Evolutionary conservation across 1,140 invertebrate genomes (phyloP).

Genomic region (Mactra quadrangularis): DNA sequence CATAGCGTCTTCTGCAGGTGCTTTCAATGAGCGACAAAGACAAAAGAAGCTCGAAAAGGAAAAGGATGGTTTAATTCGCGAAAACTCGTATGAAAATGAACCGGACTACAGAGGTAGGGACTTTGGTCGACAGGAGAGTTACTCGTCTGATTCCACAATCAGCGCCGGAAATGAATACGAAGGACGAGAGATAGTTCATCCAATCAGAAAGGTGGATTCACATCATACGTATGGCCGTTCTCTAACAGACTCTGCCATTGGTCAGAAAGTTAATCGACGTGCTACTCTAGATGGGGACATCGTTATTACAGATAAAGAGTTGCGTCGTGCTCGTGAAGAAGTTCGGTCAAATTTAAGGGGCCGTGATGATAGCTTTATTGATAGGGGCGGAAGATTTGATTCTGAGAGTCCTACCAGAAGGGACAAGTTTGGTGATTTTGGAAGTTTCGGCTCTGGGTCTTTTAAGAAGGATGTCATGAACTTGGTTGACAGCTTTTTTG

Average conservation of each 20-base stretch:
- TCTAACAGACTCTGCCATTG: constrained; percentile 4
- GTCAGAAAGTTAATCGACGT: constrained; percentile 3
- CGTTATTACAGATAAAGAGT: constrained; percentile 14
- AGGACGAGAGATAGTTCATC: constrained; percentile 16
- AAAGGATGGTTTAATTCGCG: not conserved
- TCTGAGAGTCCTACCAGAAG: not conserved
- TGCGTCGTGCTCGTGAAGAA: constrained; percentile 9
- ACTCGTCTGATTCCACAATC: constrained; percentile 39
- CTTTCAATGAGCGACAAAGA: constrained; percentile 47
- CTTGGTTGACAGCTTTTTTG: constrained; percentile 52
- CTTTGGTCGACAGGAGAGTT: constrained; percentile 8
- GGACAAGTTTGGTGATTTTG: constrained; percentile 1
- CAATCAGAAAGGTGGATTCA: constrained; percentile 5
- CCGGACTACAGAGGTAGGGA: not conserved
- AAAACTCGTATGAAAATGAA: not conserved
- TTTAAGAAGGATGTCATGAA: constrained; percentile 49
- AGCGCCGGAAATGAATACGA: constrained; percentile 8
- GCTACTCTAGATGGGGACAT: constrained; percentile 35
- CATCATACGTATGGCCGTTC: constrained; percentile 15
- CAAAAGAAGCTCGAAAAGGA: constrained; percentile 11
- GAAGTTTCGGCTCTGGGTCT: not conserved
- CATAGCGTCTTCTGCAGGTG: constrained; percentile 43
- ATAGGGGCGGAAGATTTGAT: not conserved
- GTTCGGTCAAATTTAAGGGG: constrained; percentile 15
- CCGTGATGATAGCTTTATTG: constrained; percentile 27